Evolutionary conservation across 2,113 vertebrate genomes (phyloP).

Genomic region (Chelonoidis abingdonii): DNA sequence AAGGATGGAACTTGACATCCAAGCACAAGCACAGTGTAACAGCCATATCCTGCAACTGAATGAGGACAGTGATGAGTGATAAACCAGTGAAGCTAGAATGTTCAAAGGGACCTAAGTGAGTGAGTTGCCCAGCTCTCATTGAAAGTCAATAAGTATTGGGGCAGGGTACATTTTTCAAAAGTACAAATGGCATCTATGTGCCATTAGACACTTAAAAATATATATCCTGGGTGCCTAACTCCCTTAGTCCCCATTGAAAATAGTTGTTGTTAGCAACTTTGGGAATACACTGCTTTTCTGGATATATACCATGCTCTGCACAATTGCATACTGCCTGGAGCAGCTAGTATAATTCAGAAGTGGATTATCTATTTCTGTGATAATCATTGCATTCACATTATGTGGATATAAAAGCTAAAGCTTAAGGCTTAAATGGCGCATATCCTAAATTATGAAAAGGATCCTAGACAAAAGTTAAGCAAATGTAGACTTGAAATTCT

Average conservation of each 20-base stretch:
- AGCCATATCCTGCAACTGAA: not conserved
- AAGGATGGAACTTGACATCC: not conserved
- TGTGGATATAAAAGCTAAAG: not conserved
- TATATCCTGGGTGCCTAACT: not conserved
- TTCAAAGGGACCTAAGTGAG: not conserved
- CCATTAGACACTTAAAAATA: not conserved
- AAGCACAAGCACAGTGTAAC: not conserved
- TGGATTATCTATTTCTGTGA: not conserved
- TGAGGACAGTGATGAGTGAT: not conserved
- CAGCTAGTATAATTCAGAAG: not conserved
- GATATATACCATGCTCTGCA: fast-evolving
- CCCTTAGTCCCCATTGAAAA: not conserved
- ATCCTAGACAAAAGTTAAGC: not conserved
- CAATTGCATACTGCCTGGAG: not conserved
- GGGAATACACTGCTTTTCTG: not conserved
- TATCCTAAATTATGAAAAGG: not conserved
- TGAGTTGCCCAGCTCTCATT: not conserved
- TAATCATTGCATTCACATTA: not conserved
- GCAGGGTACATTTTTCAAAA: not conserved
- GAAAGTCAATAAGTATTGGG: not conserved
- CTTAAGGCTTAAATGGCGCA: not conserved
- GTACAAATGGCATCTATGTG: not conserved
- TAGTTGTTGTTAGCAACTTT: not conserved
- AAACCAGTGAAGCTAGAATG: not conserved
- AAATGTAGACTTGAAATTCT: not conserved